Evolutionary conservation across 2,113 vertebrate genomes (phyloP).

Genomic region (Cololabis saira): DNA sequence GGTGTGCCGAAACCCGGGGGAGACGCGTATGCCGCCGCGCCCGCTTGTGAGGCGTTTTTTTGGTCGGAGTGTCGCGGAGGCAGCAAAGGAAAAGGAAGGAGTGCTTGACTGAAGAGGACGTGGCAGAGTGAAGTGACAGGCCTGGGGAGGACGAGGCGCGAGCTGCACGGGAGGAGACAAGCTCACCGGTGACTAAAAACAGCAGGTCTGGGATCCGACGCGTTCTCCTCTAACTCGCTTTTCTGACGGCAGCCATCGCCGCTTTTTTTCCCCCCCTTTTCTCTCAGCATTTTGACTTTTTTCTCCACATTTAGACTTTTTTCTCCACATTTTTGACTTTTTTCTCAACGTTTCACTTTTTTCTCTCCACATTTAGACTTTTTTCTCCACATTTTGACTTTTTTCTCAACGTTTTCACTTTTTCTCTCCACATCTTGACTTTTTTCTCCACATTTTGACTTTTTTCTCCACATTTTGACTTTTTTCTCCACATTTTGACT

Average conservation of each 20-base stretch:
- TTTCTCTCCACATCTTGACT: no score
- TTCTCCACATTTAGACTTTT: no score
- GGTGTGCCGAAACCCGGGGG: slow-evolving; percentile 33
- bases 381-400: no score
- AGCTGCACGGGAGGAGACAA: slow-evolving; percentile 40
- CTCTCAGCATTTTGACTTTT: no score
- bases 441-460: no score
- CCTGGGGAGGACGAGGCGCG: slow-evolving; percentile 36
- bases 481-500: no score
- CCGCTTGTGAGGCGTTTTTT: slow-evolving; percentile 12
- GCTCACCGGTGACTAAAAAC: slow-evolving; percentile 60
- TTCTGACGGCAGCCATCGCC: slow-evolving; percentile 13
- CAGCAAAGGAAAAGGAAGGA: slow-evolving; percentile 11
- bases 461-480: no score
- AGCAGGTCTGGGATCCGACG: slow-evolving; percentile 51
- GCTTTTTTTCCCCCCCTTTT: not conserved
- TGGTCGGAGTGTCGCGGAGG: slow-evolving; percentile 21
- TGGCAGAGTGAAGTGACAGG: slow-evolving; percentile 65
- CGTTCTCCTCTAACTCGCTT: slow-evolving; percentile 12
- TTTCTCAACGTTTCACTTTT: no score
- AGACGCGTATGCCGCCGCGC: slow-evolving; percentile 30
- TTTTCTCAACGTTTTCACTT: no score
- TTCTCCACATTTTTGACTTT: no score
- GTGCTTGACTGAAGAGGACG: slow-evolving; percentile 52
- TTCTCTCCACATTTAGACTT: no score